Conservation (phyloP, 2,888 invertebrate genomes). For the Tetramorium bicarinatum region DNA sequence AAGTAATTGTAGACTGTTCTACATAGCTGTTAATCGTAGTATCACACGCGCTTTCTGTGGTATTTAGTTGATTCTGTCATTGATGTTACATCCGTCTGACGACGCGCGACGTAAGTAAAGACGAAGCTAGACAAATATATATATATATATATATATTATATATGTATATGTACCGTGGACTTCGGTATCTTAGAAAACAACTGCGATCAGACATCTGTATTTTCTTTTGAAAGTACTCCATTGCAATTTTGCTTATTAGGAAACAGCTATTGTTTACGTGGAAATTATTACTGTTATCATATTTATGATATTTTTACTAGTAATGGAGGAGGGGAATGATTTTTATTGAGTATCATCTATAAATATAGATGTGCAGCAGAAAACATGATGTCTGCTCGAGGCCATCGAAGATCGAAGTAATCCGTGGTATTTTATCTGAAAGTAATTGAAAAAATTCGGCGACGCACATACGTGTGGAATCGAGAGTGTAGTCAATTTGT, state of each 20-base stretch:
- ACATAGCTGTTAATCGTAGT: conserved; percentile 62
- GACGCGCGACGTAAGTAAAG: conserved; percentile 53
- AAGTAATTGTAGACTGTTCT: conserved; percentile 61
- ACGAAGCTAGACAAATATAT: conserved; percentile 44
- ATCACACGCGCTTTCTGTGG: conserved; percentile 65
- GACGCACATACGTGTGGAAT: conserved; percentile 23
- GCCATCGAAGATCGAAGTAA: conserved; percentile 14
- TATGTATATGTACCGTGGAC: conserved; percentile 32
- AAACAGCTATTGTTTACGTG: background rate
- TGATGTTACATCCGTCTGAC: conserved; percentile 59
- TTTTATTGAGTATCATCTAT: conserved; percentile 1
- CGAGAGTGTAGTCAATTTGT: conserved; percentile 45
- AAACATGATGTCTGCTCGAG: conserved; percentile 43
- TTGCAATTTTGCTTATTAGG: conserved; percentile 6
- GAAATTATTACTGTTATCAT: background rate
- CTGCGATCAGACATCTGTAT: conserved; percentile 36
- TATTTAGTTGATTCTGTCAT: conserved; percentile 64
- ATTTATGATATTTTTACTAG: conserved; percentile 1
- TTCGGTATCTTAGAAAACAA: conserved; percentile 18
- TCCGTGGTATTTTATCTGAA: conserved; percentile 20
- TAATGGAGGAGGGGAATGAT: background rate
- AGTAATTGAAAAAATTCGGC: conserved; percentile 40
- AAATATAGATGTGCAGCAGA: background rate
- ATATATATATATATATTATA: conserved; percentile 23
- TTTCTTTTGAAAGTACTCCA: background rate